Percentiles rank a stretch among this genome's conserved stretches.
These are phyloP conservation scores for Lepus europaeus DNA, from an alignment of 2,113 vertebrate species.

Conservation along the genomic window DNA sequence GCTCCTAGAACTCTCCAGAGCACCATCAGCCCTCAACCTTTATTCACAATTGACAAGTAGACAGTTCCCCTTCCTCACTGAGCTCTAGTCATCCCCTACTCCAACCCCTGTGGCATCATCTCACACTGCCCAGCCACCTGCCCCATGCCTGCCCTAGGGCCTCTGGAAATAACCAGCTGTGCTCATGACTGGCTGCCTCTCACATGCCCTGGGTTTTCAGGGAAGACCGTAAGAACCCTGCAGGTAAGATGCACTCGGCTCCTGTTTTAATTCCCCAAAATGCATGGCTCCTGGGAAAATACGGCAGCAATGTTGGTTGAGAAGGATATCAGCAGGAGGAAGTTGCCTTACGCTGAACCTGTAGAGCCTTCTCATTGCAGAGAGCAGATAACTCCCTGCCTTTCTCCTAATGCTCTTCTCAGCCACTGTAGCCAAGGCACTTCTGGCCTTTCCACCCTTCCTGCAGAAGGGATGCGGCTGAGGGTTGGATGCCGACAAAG, in stretches of 20 bases:
- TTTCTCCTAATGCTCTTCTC: constrained; percentile 10
- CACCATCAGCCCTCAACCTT: background rate
- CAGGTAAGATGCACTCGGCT: background rate
- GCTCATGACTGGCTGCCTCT: background rate
- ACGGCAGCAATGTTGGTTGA: background rate
- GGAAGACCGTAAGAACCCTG: background rate
- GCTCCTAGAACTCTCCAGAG: background rate
- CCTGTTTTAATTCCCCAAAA: background rate
- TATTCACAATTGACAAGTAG: background rate
- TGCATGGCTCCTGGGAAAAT: background rate
- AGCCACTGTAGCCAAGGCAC: background rate
- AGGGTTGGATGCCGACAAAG: constrained; percentile 59
- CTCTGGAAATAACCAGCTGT: background rate
- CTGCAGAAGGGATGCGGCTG: constrained; percentile 2
- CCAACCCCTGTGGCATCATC: background rate
- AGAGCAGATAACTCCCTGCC: background rate
- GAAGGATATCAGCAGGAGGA: background rate
- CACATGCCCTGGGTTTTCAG: background rate
- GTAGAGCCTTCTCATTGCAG: background rate
- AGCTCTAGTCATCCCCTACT: background rate
- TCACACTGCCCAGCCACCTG: background rate
- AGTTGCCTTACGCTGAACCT: background rate
- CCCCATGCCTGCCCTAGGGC: background rate
- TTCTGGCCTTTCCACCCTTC: constrained; percentile 21
- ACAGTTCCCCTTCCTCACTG: background rate